Evolutionary conservation across 1,140 invertebrate genomes (phyloP).

Genomic region (Dendrolimus punctatus): DNA sequence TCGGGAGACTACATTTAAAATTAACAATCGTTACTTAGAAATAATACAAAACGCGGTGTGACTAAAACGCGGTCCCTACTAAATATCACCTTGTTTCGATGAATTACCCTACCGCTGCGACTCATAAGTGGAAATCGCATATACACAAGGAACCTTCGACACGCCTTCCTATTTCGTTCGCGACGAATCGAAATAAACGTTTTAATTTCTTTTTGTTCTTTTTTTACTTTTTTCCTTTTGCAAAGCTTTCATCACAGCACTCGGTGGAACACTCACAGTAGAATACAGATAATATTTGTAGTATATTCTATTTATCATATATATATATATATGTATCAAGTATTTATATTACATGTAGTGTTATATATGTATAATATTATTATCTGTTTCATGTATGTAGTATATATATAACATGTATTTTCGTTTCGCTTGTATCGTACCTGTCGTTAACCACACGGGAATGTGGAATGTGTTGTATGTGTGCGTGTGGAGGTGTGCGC

Average conservation of each 20-base stretch:
- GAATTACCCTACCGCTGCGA: not conserved
- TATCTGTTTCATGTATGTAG: constrained; percentile 17
- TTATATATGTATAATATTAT: too few species aligned
- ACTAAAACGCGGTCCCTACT: constrained; percentile 27
- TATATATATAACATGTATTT: constrained; percentile 39
- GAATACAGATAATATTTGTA: constrained; percentile 25
- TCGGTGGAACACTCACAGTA: constrained; percentile 64
- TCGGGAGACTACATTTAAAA: constrained; percentile 61
- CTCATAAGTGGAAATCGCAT: constrained; percentile 1
- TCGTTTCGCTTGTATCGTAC: constrained; percentile 28
- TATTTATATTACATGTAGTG: too few species aligned
- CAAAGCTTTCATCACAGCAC: constrained; percentile 67
- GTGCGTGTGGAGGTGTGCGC: constrained; percentile 15
- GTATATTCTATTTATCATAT: constrained; percentile 33
- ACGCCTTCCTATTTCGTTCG: not conserved
- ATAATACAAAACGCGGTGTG: constrained; percentile 42
- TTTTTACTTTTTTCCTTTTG: constrained; percentile 55
- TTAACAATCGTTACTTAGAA: constrained; percentile 54
- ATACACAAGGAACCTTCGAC: constrained; percentile 2
- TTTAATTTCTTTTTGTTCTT: constrained; percentile 50
- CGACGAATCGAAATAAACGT: constrained; percentile 51
- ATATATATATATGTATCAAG: constrained; percentile 27
- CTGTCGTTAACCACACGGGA: constrained; percentile 40
- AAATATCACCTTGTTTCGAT: not conserved
- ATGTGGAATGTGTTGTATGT: constrained; percentile 35